Base-by-base conservation (phyloP, 2,888 invertebrate genomes). In the Anodontia alba region DNA sequence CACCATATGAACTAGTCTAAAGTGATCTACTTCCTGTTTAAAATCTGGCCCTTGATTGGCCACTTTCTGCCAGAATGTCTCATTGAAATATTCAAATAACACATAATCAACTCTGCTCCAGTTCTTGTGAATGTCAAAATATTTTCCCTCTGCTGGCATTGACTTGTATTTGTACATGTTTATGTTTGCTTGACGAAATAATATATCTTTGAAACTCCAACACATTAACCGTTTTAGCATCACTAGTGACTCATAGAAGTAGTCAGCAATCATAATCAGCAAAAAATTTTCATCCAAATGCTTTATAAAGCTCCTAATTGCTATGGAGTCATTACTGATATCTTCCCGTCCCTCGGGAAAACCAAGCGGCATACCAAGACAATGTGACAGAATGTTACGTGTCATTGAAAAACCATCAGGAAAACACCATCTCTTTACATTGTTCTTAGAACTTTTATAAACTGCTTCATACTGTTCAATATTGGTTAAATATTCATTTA, bases 211-310 rank as follows among this genome's bases (percentile, higher is more conserved):
- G 0, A 91, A 87, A 7, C 77, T 84, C 94, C 94, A 94, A 80
- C 94, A 93, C 91, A 94, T 91, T 20, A 88, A 66, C 26, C 93
- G 84, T 71, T 90, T 91, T 38, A 94, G 86, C 29, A 94, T 81
- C 46, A 94, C 86, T 57, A 94, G 73, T 0, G 94, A 94, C 76
- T 94, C 94, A 23, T 90, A 82, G 70, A 94, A 93, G 73, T 93
- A 90, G 67, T 94, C 94, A n/a, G 91, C 87, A 0, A 94, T 89
- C 91, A 94, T 90, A 3, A 94, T 90, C 10, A 94, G 80, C 23
- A 84, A 70, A 76, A 94, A 94, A 7, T 89, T 85, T 7, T 87
- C 73, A 33, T 92, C 91, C 15, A 94, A 78, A 17, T 84, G 54
- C 7, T 87, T 33, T 12, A 93, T 87, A 80, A 90, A 93, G 2